Percentiles rank a stretch among this genome's conserved stretches.
These are phyloP conservation scores for Ochlodes sylvanus DNA, from an alignment of 2,888 invertebrate genomes.

Conservation along the genomic window DNA sequence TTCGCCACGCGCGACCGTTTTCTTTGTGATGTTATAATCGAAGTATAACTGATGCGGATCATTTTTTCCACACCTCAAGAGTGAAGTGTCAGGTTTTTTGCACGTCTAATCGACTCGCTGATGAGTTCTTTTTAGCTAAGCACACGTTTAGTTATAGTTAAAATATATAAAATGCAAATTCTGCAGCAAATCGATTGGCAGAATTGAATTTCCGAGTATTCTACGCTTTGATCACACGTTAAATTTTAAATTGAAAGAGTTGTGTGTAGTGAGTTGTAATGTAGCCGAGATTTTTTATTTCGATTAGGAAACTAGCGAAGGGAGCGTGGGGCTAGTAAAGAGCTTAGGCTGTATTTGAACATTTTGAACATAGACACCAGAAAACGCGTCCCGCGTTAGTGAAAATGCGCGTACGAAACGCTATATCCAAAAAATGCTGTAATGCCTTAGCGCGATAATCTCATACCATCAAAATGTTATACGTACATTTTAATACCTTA, in stretches of 20 bases:
- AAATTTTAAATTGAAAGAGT: conserved; percentile 17
- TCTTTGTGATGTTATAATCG: conserved; percentile 62
- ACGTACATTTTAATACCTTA: too few relatives aligned
- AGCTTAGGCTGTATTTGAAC: conserved; percentile 26
- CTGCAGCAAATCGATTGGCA: conserved; percentile 16
- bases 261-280: conserved; percentile 34
- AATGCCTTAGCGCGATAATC: too few relatives aligned
- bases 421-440: not conserved
- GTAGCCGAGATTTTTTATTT: conserved; percentile 49
- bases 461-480: too few relatives aligned
- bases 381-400: not conserved
- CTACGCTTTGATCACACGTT: conserved; percentile 10
- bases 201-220: conserved; percentile 13
- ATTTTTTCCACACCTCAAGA: conserved; percentile 48
- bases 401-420: not conserved
- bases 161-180: conserved; percentile 9
- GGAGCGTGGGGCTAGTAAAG: not conserved
- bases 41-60: conserved; percentile 52
- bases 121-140: conserved; percentile 32
- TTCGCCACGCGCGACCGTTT: conserved; percentile 58
- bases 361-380: not conserved
- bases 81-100: conserved; percentile 49
- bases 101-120: conserved; percentile 40
- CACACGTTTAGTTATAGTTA: conserved; percentile 20
- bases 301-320: conserved; percentile 57